phyloP scores from a whole-genome alignment of 1,140 invertebrate species.

The Cecropterus lyciades region DNA sequence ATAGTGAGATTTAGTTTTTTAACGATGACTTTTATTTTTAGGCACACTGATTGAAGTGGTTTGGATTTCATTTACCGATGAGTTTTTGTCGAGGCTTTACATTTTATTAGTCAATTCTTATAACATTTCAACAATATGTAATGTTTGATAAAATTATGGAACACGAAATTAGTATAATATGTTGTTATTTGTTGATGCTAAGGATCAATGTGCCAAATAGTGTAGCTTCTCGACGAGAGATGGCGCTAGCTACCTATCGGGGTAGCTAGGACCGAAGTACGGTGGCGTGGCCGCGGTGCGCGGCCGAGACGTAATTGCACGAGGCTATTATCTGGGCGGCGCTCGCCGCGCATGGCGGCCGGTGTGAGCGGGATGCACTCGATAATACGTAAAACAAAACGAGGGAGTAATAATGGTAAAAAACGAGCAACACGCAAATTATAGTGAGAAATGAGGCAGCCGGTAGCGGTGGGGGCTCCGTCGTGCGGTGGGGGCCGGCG shows the following conservation, averaged over 20 bases:
- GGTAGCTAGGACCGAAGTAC: slow-evolving; percentile 12
- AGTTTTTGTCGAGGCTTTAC: too few relatives aligned
- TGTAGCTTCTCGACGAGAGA: slow-evolving; percentile 64
- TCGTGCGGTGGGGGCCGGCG: slow-evolving; percentile 61
- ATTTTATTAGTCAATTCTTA: too few relatives aligned
- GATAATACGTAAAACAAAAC: slow-evolving; percentile 84
- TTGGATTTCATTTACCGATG: too few relatives aligned
- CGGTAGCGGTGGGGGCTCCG: slow-evolving; percentile 81
- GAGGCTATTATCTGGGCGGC: slow-evolving; percentile 81
- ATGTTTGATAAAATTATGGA: too few relatives aligned
- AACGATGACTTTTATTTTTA: too few relatives aligned
- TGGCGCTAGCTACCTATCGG: slow-evolving; percentile 57
- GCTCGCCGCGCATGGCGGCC: slow-evolving; percentile 78
- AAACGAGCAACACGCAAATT: slow-evolving; percentile 82
- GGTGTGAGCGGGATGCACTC: slow-evolving; percentile 82
- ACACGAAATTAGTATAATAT: too few relatives aligned
- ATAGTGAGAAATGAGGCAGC: slow-evolving; percentile 83
- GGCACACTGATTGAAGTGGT: too few relatives aligned
- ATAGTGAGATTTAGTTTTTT: too few relatives aligned
- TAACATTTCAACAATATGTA: too few relatives aligned
- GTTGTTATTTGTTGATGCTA: too few relatives aligned
- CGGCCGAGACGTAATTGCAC: slow-evolving; percentile 67
- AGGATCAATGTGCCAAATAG: not conserved
- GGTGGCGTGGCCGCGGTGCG: slow-evolving; percentile 41
- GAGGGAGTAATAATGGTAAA: slow-evolving; percentile 83